Percentiles rank a stretch among this genome's conserved stretches.
Evolutionary conservation across 2,797 vertebrate species (phyloP).

Genomic region (Takifugu ocellatus): DNA sequence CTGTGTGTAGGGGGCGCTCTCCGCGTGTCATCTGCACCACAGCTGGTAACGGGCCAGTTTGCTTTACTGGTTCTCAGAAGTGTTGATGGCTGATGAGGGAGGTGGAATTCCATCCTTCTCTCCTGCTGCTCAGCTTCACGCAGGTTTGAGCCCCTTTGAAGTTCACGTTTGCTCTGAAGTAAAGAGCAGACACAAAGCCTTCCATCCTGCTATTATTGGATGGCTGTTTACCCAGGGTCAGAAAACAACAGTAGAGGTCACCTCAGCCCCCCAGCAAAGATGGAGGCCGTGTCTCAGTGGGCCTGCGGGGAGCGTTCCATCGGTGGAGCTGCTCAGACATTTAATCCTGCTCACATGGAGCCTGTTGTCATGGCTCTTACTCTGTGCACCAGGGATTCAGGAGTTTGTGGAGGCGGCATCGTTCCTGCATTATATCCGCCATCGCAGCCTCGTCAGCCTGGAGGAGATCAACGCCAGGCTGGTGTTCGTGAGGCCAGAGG

Average conservation of each 20-base stretch:
- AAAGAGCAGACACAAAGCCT: conserved; percentile 72
- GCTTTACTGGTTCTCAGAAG: too few species aligned
- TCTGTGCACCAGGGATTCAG: conserved; percentile 82
- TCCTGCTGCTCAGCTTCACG: conserved; percentile 8
- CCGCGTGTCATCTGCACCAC: too few species aligned
- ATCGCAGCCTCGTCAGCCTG: conserved; percentile 90
- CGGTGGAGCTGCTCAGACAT: too few species aligned
- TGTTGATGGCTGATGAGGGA: not conserved
- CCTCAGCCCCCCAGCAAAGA: conserved; percentile 38
- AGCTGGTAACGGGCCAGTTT: too few species aligned
- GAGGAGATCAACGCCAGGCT: conserved; percentile 92
- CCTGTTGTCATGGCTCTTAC: not conserved
- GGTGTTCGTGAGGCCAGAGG: conserved; percentile 79
- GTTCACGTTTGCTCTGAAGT: conserved; percentile 62
- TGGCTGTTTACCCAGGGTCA: conserved; percentile 68
- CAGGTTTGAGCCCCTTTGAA: conserved; percentile 66
- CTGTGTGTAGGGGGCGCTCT: not conserved
- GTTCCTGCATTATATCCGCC: conserved; percentile 94
- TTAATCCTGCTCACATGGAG: not conserved
- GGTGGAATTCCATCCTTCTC: conserved; percentile 1
- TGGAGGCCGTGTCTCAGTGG: conserved; percentile 23
- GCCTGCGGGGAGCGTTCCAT: conserved; percentile 45
- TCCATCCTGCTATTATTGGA: conserved; percentile 76
- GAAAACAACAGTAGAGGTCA: conserved; percentile 67
- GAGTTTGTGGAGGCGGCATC: conserved; percentile 96